Conservation (phyloP, 2,797 vertebrate genomes). For the Clarias pachynema region DNA sequence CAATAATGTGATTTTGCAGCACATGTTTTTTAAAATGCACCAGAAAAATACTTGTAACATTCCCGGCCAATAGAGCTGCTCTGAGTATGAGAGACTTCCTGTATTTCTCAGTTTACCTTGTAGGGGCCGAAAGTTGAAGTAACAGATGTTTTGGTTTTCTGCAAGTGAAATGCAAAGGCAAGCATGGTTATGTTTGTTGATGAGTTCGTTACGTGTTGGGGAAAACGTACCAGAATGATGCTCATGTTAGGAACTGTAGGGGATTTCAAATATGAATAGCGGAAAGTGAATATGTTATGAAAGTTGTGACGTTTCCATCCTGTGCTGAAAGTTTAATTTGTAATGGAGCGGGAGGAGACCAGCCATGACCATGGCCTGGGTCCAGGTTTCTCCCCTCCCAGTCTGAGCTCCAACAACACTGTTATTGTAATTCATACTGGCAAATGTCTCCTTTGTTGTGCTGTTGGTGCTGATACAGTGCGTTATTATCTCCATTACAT, state of each 20-base stretch:
- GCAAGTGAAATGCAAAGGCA: not conserved
- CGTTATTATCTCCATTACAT: not conserved
- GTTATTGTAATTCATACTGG: constrained; percentile 18
- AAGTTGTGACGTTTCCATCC: not conserved
- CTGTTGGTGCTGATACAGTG: not conserved
- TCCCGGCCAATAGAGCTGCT: not conserved
- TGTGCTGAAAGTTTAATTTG: constrained; percentile 21
- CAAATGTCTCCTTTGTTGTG: constrained; percentile 31
- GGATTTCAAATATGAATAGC: not conserved
- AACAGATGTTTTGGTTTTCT: constrained; percentile 12
- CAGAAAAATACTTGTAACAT: not conserved
- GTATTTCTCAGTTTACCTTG: constrained; percentile 6
- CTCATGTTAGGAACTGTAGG: not conserved
- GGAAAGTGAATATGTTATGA: constrained; percentile 3
- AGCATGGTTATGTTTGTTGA: not conserved
- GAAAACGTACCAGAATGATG: not conserved
- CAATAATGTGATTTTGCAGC: not conserved
- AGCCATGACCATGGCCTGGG: constrained; percentile 15
- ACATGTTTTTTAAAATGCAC: not conserved
- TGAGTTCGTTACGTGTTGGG: not conserved
- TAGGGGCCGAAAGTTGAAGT: constrained; percentile 19
- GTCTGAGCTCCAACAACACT: constrained; percentile 16
- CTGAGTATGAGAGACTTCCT: not conserved
- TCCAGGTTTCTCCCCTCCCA: constrained; percentile 24
- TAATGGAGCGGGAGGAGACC: not conserved